phyloP scores from a whole-genome alignment of 2,888 invertebrate genomes.

The Schizaphis graminum region DNA sequence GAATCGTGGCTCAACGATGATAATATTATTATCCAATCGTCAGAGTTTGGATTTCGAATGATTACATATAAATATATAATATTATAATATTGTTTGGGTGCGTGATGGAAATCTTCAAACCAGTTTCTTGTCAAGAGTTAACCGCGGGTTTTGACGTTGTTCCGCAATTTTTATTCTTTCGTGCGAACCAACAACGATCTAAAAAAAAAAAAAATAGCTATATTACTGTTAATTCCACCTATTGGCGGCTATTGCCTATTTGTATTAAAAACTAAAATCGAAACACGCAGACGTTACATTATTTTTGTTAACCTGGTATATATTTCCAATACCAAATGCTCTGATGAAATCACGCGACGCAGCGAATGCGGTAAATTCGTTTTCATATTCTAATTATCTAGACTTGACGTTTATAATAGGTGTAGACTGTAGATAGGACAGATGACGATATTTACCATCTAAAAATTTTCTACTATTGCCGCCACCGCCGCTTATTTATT shows the following conservation, averaged over 20 bases:
- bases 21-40: neutral
- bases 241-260: neutral
- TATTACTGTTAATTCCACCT: neutral
- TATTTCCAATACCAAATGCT: neutral
- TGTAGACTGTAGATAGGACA: neutral
- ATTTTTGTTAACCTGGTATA: neutral
- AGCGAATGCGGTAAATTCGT: neutral
- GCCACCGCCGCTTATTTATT: neutral
- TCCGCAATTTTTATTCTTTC: neutral
- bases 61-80: too few relatives aligned
- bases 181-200: neutral
- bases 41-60: neutral
- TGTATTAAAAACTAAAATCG: neutral
- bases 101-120: neutral
- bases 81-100: neutral
- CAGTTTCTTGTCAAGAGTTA: neutral
- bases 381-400: neutral
- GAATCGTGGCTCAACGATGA: neutral
- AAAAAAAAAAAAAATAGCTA: neutral
- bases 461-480: neutral
- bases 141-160: neutral
- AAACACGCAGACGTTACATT: neutral
- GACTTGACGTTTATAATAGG: neutral
- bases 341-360: neutral
- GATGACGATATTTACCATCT: neutral